A percentile compares a stretch with the other conserved stretches of the same genome.
These are phyloP conservation scores for Eristalis tenax DNA, from an alignment of 2,888 invertebrate species.

Conservation along the genomic window DNA sequence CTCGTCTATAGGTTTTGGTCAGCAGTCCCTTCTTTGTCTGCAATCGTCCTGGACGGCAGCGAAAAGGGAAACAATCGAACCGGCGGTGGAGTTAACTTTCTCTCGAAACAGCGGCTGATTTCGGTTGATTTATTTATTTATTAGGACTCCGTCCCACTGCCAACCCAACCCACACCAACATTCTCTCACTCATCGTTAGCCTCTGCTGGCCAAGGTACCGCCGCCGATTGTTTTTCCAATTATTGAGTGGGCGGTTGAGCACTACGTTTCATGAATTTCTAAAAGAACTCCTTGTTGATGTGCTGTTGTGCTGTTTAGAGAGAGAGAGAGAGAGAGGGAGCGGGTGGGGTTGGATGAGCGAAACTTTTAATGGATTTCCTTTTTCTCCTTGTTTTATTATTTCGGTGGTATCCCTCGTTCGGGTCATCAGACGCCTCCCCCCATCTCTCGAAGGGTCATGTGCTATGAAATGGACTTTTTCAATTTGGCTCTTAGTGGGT, in stretches of 20 bases:
- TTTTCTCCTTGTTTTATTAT: conserved; percentile 38
- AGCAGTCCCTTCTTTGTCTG: conserved; percentile 1
- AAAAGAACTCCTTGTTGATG: conserved; percentile 36
- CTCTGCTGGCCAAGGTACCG: conserved; percentile 10
- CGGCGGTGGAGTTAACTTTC: conserved; percentile 56
- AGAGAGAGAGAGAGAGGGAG: not conserved
- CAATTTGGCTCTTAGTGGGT: conserved; percentile 57
- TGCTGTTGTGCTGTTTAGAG: conserved; percentile 19
- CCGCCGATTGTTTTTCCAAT: conserved; percentile 68
- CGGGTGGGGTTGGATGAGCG: conserved; percentile 41
- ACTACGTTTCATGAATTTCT: conserved; percentile 65
- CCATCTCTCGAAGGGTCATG: conserved; percentile 24
- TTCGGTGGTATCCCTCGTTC: conserved; percentile 57
- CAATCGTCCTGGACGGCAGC: conserved; percentile 10
- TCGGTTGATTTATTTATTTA: conserved; percentile 69
- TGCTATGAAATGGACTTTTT: conserved; percentile 58
- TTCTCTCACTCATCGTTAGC: not conserved
- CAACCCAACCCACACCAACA: not conserved
- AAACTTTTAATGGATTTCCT: conserved; percentile 71
- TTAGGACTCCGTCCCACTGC: not conserved
- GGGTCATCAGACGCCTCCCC: conserved; percentile 41
- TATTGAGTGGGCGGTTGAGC: conserved; percentile 65
- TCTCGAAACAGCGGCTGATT: conserved; percentile 59
- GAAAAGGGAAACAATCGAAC: conserved; percentile 32
- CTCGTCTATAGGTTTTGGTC: not conserved